Evolutionary conservation across 2,888 invertebrate species (phyloP), one percentile per base, ranked within the genome.

Genomic region (Melanchra persicariae): DNA sequence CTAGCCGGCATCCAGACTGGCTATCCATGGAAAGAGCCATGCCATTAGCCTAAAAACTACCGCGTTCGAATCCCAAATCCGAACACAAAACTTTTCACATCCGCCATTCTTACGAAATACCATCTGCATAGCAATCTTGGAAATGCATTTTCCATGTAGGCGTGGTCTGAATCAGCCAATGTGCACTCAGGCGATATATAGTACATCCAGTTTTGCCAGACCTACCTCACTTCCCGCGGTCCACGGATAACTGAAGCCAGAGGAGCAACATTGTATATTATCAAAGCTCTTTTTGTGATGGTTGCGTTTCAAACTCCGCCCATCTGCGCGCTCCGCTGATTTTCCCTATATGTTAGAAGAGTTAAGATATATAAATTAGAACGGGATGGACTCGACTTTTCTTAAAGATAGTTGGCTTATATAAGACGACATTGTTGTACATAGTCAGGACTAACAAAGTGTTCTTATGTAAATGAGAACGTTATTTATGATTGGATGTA

Each of bases 171-270:
- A 92, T 92, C 95, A 93, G 92, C 96, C 96, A 96, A 96, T 96
- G 96, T 96, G 94, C 95, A 96, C 71, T 95, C 95, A 95, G 93
- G 95, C 96, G 95, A 93, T 95, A 93, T 94, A 91, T 95, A 94
- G 93, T 89, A 89, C 93, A 91, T 82, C 94, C 93, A 93, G 26
- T 63, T 2, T 54, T 19, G 26, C 37, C 12, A 75, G 91, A 88
- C 65, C 92, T 85, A 2, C 92, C 88, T 75, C 84, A 72, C 84
- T 84, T 83, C 90, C 87, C 88, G 77, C 75, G 76, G 61, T 74
- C 80, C 73, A 87, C 83, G 70, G 74, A 84, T 88, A 90, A 85
- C 76, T 70, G 87, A 85, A 79, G 82, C 70, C 75, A 63, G 72
- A 85, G 89, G 90, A 88, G 90, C 80, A 78, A 81, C 81, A 78